Evolutionary conservation across 2,888 invertebrate species (phyloP).

Genomic region (Drosophila falleni): DNA sequence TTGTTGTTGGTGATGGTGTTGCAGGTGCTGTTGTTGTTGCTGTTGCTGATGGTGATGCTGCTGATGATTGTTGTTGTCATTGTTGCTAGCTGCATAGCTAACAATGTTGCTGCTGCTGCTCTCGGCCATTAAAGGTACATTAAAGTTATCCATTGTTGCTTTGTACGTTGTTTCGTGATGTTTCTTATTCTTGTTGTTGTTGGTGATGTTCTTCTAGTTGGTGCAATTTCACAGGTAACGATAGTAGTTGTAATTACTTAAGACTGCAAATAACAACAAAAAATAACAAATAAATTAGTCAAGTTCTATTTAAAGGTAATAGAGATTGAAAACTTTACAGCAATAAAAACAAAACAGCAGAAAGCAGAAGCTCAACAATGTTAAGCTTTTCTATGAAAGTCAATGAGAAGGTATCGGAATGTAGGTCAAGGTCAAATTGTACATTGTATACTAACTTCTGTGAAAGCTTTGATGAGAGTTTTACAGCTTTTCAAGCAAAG

Average conservation of each 20-base stretch:
- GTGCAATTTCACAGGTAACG: slow-evolving; percentile 20
- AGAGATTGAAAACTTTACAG: slow-evolving; percentile 7
- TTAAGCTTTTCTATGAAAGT: slow-evolving; percentile 38
- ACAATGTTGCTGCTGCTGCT: slow-evolving; percentile 52
- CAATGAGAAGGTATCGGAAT: slow-evolving; percentile 23
- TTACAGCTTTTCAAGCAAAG: slow-evolving; percentile 1
- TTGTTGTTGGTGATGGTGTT: slow-evolving; percentile 40
- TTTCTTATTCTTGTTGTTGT: slow-evolving; percentile 25
- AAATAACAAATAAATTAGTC: slow-evolving; percentile 4
- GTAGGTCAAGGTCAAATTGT: slow-evolving; percentile 63
- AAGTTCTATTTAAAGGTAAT: not conserved
- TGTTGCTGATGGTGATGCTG: slow-evolving; percentile 37
- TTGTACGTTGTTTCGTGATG: slow-evolving; percentile 63
- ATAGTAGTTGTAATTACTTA: slow-evolving; percentile 27
- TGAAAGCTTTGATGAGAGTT: slow-evolving; percentile 14
- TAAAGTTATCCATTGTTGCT: slow-evolving; percentile 76
- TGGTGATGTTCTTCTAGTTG: slow-evolving; percentile 27
- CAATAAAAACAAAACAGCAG: slow-evolving; percentile 14
- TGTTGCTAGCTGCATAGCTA: slow-evolving; percentile 49
- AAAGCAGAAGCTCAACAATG: slow-evolving; percentile 19
- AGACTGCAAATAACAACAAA: slow-evolving; percentile 19
- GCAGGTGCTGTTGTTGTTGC: slow-evolving; percentile 46
- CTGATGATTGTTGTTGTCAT: slow-evolving; percentile 47
- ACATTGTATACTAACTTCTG: slow-evolving; percentile 4
- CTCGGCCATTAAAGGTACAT: slow-evolving; percentile 72